Conservation (phyloP, 2,113 vertebrate genomes). For the Alces alces region DNA sequence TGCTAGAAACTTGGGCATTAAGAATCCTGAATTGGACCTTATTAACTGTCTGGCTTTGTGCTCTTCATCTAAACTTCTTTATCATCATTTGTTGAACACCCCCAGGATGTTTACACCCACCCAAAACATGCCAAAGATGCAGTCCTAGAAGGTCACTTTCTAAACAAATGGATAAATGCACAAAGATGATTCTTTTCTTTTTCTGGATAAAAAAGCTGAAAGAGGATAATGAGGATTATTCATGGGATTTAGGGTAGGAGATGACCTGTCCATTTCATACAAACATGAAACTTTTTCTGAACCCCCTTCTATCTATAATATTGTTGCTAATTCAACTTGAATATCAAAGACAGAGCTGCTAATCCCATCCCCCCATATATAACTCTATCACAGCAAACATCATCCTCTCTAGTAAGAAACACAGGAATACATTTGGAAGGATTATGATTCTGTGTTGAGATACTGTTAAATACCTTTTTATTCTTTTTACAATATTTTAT, state of each 20-base stretch:
- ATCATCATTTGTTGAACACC: conserved; percentile 1
- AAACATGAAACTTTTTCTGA: neutral
- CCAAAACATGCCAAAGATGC: neutral
- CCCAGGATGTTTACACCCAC: neutral
- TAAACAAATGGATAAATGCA: conserved; percentile 6
- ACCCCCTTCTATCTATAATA: neutral
- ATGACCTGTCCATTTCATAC: conserved; percentile 17
- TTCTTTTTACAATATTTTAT: neutral
- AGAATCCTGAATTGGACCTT: neutral
- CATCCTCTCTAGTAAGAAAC: neutral
- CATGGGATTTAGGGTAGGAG: conserved; percentile 11
- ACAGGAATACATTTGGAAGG: neutral
- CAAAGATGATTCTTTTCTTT: conserved; percentile 10
- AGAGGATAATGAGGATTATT: conserved; percentile 5
- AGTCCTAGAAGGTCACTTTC: neutral
- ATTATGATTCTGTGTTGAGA: neutral
- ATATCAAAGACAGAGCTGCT: neutral
- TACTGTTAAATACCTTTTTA: neutral
- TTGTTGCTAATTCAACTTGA: neutral
- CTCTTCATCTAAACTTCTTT: conserved; percentile 7
- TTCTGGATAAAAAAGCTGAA: neutral
- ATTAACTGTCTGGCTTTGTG: neutral
- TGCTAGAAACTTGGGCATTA: neutral
- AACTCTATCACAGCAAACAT: neutral
- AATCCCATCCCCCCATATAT: neutral